These are phyloP conservation scores for Poicephalus gulielmi DNA, from an alignment of 2,113 vertebrate genomes.

Conservation along the genomic window DNA sequence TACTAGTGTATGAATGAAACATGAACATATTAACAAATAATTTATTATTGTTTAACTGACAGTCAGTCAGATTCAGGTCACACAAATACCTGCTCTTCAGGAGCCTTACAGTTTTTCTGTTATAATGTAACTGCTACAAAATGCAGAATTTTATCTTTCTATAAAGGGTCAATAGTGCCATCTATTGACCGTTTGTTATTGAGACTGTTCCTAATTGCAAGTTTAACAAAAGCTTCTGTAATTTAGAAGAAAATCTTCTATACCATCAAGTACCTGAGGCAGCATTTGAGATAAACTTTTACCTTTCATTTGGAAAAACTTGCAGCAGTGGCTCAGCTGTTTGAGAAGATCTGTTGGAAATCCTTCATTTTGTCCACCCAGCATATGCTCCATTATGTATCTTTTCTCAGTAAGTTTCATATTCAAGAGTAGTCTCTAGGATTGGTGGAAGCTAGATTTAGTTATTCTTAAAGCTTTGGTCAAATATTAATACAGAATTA, in stretches of 20 bases:
- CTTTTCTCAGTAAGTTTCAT: not conserved
- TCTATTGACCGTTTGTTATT: constrained; percentile 12
- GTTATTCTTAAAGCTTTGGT: not conserved
- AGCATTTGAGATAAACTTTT: not conserved
- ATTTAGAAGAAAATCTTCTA: not conserved
- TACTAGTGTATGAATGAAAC: not conserved
- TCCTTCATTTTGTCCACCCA: not conserved
- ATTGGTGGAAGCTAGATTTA: not conserved
- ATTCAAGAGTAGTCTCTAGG: not conserved
- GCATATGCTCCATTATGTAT: fast-evolving
- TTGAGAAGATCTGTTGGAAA: not conserved
- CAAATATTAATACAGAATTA: not conserved
- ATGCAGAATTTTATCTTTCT: not conserved
- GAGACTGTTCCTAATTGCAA: not conserved
- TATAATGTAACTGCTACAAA: not conserved
- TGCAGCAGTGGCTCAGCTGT: not conserved
- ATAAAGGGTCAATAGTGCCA: constrained; percentile 16
- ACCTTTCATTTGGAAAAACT: not conserved
- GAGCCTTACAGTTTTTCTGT: not conserved
- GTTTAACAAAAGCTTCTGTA: not conserved
- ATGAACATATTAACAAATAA: not conserved
- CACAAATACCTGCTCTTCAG: not conserved
- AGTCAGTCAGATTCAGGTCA: not conserved
- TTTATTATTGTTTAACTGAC: not conserved
- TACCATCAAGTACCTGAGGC: not conserved